Evolutionary conservation across 2,797 vertebrate species (phyloP).

Genomic region (Melopsittacus undulatus): DNA sequence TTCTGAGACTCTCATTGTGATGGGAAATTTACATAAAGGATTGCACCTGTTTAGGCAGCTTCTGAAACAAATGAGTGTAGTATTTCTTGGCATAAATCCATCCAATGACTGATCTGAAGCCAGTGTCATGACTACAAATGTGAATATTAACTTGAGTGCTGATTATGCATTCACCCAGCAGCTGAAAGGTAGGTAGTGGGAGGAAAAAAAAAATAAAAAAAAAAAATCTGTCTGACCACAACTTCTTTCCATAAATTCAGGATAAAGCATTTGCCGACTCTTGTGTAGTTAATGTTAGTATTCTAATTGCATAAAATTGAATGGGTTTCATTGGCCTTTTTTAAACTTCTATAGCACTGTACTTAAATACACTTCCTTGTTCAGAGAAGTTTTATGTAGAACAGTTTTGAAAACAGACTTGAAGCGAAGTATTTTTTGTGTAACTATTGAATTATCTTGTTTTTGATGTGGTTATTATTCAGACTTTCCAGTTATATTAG

Average conservation of each 20-base stretch:
- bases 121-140: constrained; percentile 25
- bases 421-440: constrained; percentile 47
- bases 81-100: constrained; percentile 41
- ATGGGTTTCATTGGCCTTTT: constrained; percentile 20
- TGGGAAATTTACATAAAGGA: constrained; percentile 20
- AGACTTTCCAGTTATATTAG: constrained; percentile 45
- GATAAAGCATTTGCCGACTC: neutral
- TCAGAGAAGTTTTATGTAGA: constrained; percentile 37
- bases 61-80: constrained; percentile 54
- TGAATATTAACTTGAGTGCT: constrained; percentile 32
- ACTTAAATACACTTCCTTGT: constrained; percentile 42
- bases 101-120: neutral
- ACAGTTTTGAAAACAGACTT: constrained; percentile 7
- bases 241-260: neutral
- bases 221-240: neutral
- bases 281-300: neutral
- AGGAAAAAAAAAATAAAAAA: neutral
- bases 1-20: neutral
- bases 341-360: constrained; percentile 34
- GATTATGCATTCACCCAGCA: constrained; percentile 35
- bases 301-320: constrained; percentile 25
- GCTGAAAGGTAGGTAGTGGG: neutral
- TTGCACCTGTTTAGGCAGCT: constrained; percentile 56
- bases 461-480: constrained; percentile 52
- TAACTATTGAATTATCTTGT: constrained; percentile 32